Percentiles rank a stretch among this genome's conserved stretches.
These are phyloP conservation scores for Myopa testacea DNA, from an alignment of 2,888 invertebrate species.

Conservation along the genomic window DNA sequence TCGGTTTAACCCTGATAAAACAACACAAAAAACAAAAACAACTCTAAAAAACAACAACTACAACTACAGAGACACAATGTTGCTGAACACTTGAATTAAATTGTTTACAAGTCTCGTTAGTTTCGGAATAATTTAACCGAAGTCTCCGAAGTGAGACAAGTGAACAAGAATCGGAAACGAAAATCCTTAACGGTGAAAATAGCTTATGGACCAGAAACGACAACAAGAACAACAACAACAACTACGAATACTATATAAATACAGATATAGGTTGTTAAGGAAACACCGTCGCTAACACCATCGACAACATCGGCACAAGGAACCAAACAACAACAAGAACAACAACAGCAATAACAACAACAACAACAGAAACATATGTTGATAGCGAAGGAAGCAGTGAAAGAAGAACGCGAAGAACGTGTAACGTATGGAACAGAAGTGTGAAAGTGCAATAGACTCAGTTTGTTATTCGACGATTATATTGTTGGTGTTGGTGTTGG, in stretches of 20 bases:
- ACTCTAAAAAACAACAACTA: not conserved
- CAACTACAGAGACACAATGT: not conserved
- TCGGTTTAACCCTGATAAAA: too few species aligned
- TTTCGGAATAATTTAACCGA: slow-evolving; percentile 25
- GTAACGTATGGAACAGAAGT: not conserved
- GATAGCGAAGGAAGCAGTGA: not conserved
- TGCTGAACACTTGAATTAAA: slow-evolving; percentile 15
- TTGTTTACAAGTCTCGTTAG: slow-evolving; percentile 29
- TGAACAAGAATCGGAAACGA: not conserved
- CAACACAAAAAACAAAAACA: not conserved
- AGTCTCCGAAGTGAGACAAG: slow-evolving; percentile 13
- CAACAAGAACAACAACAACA: too few species aligned
- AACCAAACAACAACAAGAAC: not conserved
- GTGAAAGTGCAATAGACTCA: not conserved
- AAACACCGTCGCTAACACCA: not conserved
- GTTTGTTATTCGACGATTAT: slow-evolving; percentile 30
- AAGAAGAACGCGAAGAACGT: not conserved
- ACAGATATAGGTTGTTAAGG: not conserved
- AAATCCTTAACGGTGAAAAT: not conserved
- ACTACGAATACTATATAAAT: too few species aligned
- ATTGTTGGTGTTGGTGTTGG: not conserved
- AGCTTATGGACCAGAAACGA: too few species aligned
- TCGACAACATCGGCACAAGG: too few species aligned
- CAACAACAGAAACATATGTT: too few species aligned
- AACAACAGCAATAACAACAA: not conserved